Evolutionary conservation across 2,888 invertebrate species (phyloP).

Genomic region (Autographa gamma): DNA sequence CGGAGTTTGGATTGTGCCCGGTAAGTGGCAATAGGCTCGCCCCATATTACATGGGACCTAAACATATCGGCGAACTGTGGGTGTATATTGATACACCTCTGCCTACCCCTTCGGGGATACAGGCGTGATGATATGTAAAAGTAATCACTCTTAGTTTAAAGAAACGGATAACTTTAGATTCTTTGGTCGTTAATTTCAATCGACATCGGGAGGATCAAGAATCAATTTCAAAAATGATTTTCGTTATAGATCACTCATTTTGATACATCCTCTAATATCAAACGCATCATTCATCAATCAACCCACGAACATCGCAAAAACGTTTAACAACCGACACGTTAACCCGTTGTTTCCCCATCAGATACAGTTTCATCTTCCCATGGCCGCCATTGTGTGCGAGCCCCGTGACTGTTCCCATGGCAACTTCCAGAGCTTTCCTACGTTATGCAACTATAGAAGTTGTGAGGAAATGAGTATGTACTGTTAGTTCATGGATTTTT

Average conservation of each 20-base stretch:
- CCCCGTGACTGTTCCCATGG: constrained; percentile 54
- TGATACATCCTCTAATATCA: too few species aligned
- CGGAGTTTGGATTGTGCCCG: too few species aligned
- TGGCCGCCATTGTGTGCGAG: constrained; percentile 53
- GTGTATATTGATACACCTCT: too few species aligned
- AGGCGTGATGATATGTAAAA: too few species aligned
- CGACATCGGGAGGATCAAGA: too few species aligned
- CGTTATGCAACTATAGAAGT: constrained; percentile 32
- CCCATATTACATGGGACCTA: too few species aligned
- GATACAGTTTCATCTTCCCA: constrained; percentile 52
- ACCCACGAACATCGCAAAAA: background rate
- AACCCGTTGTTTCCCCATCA: constrained; percentile 31
- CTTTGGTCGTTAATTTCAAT: background rate
- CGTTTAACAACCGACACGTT: constrained; percentile 17
- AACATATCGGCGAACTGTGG: too few species aligned
- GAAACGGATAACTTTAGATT: background rate
- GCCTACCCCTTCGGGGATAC: too few species aligned
- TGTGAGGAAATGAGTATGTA: background rate
- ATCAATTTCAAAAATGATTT: too few species aligned
- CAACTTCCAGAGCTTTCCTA: constrained; percentile 27
- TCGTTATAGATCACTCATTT: too few species aligned
- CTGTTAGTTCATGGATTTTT: background rate
- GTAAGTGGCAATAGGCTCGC: too few species aligned
- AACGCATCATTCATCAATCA: too few species aligned
- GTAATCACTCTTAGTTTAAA: background rate